Percentiles rank a stretch among this genome's conserved stretches.
phyloP scores from a whole-genome alignment of 2,797 vertebrate species.

The Tolypeutes matacus region DNA sequence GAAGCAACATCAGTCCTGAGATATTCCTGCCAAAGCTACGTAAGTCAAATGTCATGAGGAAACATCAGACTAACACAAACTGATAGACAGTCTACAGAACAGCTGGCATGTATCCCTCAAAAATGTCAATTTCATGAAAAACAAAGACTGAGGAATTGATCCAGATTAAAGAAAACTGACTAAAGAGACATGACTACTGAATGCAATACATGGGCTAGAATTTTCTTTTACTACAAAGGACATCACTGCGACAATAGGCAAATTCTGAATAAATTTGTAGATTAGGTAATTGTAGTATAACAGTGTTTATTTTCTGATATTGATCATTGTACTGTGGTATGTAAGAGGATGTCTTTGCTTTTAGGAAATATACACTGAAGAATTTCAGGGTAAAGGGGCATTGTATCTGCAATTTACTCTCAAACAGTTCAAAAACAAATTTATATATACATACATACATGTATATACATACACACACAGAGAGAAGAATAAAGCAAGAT shows the following conservation, averaged over 20 bases:
- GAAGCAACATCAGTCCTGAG: background rate
- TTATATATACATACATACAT: background rate
- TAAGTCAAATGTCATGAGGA: background rate
- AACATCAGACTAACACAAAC: background rate
- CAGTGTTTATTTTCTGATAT: background rate
- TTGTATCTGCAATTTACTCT: background rate
- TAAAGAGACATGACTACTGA: background rate
- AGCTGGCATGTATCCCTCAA: background rate
- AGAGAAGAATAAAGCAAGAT: conserved; percentile 1
- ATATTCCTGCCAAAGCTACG: background rate
- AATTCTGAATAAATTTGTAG: background rate
- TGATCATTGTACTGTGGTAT: background rate
- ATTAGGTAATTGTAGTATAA: background rate
- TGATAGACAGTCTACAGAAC: background rate
- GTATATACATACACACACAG: background rate
- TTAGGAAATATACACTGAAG: no score
- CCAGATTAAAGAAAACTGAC: no score
- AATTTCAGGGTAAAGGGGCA: no score
- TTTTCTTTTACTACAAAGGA: background rate
- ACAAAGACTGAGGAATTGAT: background rate
- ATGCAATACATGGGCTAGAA: background rate
- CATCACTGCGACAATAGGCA: background rate
- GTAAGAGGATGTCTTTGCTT: background rate
- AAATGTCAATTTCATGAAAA: background rate
- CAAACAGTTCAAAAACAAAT: background rate